Conservation (phyloP, 2,113 vertebrate genomes). For the Alligator sinensis region DNA sequence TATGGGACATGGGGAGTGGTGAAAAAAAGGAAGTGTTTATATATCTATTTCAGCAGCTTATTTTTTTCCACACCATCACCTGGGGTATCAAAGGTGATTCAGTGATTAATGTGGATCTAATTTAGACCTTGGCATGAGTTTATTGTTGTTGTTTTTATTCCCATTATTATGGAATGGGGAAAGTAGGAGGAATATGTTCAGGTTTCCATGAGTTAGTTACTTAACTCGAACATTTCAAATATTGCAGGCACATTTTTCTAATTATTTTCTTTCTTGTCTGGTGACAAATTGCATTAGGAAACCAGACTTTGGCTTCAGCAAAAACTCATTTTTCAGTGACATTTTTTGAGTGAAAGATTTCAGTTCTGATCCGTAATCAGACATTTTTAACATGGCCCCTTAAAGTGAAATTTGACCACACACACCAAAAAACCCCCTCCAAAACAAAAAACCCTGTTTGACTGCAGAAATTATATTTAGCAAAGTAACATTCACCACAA, state of each 20-base stretch:
- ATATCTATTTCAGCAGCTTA: background rate
- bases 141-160: no score
- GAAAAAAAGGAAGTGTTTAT: background rate
- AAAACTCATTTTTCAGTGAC: background rate
- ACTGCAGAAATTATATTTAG: fast-evolving
- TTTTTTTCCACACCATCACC: no score
- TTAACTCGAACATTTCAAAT: fast-evolving
- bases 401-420: background rate
- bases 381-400: background rate
- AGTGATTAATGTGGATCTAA: no score
- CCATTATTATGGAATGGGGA: background rate
- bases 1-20: background rate
- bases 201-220: background rate
- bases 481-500: background rate
- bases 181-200: background rate
- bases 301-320: background rate
- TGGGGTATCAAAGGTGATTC: no score
- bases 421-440: background rate
- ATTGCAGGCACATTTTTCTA: fast-evolving
- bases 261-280: background rate
- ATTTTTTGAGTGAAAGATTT: fast-evolving
- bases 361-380: background rate
- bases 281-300: fast-evolving
- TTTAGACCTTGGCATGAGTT: no score
- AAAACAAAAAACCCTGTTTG: fast-evolving